These are phyloP conservation scores for Butorides virescens DNA, from an alignment of 2,113 vertebrate genomes.

Conservation along the genomic window DNA sequence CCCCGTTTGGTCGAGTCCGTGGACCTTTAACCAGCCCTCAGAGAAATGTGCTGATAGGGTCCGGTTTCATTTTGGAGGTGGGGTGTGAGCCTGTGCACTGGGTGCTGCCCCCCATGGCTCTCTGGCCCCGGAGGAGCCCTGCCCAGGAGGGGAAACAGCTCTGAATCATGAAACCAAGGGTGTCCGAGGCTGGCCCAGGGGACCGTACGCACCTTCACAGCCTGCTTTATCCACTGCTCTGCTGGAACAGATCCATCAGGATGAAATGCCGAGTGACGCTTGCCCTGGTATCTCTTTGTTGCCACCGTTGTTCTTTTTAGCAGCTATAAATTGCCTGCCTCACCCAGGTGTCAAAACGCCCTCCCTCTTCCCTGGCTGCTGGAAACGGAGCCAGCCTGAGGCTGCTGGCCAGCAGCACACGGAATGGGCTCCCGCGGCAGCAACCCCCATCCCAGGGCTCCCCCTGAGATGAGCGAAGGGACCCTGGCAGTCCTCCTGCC, in stretches of 20 bases:
- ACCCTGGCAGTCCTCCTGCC: neutral
- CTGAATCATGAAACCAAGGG: neutral
- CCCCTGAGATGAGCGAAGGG: too few relatives aligned
- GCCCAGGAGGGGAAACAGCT: neutral
- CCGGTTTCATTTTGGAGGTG: neutral
- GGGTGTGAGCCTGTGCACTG: fast-evolving
- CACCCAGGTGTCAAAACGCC: neutral
- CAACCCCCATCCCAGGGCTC: neutral
- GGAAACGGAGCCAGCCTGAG: neutral
- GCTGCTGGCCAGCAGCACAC: neutral
- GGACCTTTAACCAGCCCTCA: neutral
- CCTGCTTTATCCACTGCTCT: neutral
- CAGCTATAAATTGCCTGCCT: neutral
- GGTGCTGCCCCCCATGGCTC: neutral
- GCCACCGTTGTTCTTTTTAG: neutral
- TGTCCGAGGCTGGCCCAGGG: neutral
- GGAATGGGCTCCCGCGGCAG: neutral
- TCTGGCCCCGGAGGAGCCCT: neutral
- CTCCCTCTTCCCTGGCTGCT: neutral
- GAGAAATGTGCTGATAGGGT: neutral
- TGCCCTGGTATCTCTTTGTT: neutral
- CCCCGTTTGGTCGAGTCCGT: fast-evolving
- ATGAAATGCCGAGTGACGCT: neutral
- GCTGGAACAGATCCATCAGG: neutral
- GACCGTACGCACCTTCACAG: neutral